Conservation (phyloP, 2,888 invertebrate genomes). For the Drosophila testacea region DNA sequence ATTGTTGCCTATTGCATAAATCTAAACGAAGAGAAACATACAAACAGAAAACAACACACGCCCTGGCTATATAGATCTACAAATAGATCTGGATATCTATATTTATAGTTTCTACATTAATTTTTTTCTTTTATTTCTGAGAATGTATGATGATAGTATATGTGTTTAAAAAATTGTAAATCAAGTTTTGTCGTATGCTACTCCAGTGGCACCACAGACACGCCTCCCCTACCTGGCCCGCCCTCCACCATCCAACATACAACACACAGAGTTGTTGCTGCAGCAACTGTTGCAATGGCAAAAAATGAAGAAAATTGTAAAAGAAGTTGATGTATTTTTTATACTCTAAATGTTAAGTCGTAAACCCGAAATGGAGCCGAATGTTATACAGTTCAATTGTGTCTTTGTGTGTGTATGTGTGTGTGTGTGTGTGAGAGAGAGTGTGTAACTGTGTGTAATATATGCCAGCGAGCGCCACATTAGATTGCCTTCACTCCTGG, state of each 20-base stretch:
- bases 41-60: slow-evolving; percentile 17
- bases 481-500: slow-evolving; percentile 38
- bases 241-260: background rate
- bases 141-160: slow-evolving; percentile 20
- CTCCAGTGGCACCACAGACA: slow-evolving; percentile 14
- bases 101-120: slow-evolving; percentile 18
- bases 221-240: background rate
- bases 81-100: slow-evolving; percentile 11
- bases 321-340: slow-evolving; percentile 67
- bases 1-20: slow-evolving; percentile 81
- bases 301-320: slow-evolving; percentile 14
- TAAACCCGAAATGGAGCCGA: slow-evolving; percentile 40
- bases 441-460: slow-evolving; percentile 18
- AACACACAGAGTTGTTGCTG: slow-evolving; percentile 20
- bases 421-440: slow-evolving; percentile 6
- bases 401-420: slow-evolving; percentile 5
- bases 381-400: slow-evolving; percentile 22
- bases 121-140: slow-evolving; percentile 39
- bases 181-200: slow-evolving; percentile 33
- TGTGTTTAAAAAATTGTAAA: slow-evolving; percentile 42
- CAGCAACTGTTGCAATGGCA: slow-evolving; percentile 13
- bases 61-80: slow-evolving; percentile 43
- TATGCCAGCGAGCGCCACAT: slow-evolving; percentile 8
- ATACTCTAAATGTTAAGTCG: slow-evolving; percentile 71
- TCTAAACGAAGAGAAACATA: slow-evolving; percentile 28